Evolutionary conservation across 2,888 invertebrate species (phyloP).

Genomic region (Corbicula japonica): DNA sequence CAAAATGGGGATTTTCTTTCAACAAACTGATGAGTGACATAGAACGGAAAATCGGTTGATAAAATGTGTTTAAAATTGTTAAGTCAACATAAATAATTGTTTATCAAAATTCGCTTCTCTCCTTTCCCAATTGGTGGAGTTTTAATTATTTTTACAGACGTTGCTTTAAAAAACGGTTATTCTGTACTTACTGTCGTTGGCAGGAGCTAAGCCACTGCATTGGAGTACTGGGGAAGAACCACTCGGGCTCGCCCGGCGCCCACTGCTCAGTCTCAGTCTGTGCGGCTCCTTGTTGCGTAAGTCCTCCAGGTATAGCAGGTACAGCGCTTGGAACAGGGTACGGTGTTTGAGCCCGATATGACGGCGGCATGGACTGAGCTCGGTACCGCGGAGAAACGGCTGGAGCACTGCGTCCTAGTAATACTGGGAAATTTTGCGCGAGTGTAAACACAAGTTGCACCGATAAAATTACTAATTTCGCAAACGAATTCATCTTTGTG

Average conservation of each 20-base stretch:
- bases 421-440: slow-evolving; percentile 36
- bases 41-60: no score
- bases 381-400: slow-evolving; percentile 25
- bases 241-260: slow-evolving; percentile 55
- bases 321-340: slow-evolving; percentile 4
- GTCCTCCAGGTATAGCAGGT: slow-evolving; percentile 8
- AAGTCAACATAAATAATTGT: no score
- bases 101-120: no score
- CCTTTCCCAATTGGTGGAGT: no score
- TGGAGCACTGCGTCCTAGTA: slow-evolving; percentile 51
- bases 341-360: background rate
- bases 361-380: background rate
- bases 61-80: no score
- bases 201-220: slow-evolving; percentile 39
- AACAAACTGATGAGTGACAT: no score
- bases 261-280: slow-evolving; percentile 19
- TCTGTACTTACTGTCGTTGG: slow-evolving; percentile 45
- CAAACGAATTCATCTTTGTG: no score
- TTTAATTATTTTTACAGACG: background rate
- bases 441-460: no score
- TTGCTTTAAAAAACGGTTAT: background rate
- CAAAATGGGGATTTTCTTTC: no score
- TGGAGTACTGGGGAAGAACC: slow-evolving; percentile 43
- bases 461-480: no score
- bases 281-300: background rate